Evolutionary conservation across 2,888 invertebrate genomes (phyloP).

Genomic region (Sepiola atlantica): DNA sequence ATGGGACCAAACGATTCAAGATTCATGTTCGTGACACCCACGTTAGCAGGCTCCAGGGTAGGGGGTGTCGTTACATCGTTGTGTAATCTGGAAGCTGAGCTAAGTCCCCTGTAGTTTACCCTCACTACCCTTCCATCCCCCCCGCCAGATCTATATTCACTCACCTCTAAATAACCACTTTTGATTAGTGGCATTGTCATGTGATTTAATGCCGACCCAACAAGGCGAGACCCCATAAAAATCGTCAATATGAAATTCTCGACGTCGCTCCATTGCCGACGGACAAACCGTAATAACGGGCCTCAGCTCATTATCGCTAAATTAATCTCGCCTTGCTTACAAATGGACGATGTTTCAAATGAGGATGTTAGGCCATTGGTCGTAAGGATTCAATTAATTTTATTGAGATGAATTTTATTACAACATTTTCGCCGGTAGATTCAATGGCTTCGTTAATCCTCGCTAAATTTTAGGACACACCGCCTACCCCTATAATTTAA

Average conservation of each 20-base stretch:
- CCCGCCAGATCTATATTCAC: not conserved
- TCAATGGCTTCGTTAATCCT: not conserved
- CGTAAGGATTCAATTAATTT: not conserved
- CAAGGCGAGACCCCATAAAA: not conserved
- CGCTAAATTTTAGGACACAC: no score
- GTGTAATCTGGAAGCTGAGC: no score
- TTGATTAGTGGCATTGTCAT: not conserved
- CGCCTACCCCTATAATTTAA: no score
- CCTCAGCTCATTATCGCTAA: not conserved
- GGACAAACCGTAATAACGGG: not conserved
- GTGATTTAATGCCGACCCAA: constrained; percentile 6
- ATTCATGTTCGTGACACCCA: no score
- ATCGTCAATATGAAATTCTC: not conserved
- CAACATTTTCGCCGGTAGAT: not conserved
- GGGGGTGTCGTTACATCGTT: no score
- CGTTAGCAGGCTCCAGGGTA: no score
- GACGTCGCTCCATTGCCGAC: not conserved
- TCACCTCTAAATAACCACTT: not conserved
- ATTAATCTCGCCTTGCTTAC: not conserved
- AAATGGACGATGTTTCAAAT: not conserved
- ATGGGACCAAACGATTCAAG: no score
- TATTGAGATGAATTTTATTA: not conserved
- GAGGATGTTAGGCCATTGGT: not conserved
- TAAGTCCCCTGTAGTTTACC: no score
- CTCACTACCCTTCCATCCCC: no score